Base-by-base conservation (phyloP, 2,113 vertebrate genomes). In the Rhea pennata region DNA sequence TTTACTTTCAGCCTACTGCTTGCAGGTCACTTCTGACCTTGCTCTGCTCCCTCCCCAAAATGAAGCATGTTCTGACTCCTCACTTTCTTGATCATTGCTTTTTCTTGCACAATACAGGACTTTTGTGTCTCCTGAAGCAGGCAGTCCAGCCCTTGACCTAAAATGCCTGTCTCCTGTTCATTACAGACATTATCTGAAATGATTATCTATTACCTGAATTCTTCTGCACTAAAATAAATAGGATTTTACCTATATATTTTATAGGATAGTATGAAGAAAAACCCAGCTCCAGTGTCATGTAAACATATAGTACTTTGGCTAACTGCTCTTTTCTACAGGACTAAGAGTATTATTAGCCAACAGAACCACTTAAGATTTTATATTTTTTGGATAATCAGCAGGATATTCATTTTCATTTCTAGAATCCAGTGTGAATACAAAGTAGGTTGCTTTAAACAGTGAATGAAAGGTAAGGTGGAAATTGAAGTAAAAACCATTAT, bases 31-130 rank as follows among this genome's bases (percentile, higher is more conserved):
- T 74, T n/a, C 27, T 20, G 48, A 27, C 54, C 29, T 40, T n/a
- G 12, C 69, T 26, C 17, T 80, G 53, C 56, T 31, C 65, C 17
- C 31, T 80, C 36, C 31, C 56, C 65, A 16, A 1, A 33, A 21
- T 1, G 7, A 33, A 20, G 40, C 24, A 5, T 1, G 0, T 13
- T 8, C 50, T 64, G 67, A 2, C 20, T 22, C n/a, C 42, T 84
- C 53, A 44, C 7, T 29, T 40, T 13, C 33, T 40, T 13, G 11
- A 8, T 56, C 46, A 48, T 27, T 50, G 46, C 54, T 56, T 51
- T 10, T 13, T 14, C 61, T 21, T 39, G 8, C 2, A 1, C 0
- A 23, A 48, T 9, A 48, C 17, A 33, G 40, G n/a, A 15, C 36
- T 53, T n/a, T 27, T 75, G 20, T 29, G 9, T 54, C 26, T 59